Conservation (phyloP, 2,113 vertebrate genomes). For the Oryzias melastigma region DNA sequence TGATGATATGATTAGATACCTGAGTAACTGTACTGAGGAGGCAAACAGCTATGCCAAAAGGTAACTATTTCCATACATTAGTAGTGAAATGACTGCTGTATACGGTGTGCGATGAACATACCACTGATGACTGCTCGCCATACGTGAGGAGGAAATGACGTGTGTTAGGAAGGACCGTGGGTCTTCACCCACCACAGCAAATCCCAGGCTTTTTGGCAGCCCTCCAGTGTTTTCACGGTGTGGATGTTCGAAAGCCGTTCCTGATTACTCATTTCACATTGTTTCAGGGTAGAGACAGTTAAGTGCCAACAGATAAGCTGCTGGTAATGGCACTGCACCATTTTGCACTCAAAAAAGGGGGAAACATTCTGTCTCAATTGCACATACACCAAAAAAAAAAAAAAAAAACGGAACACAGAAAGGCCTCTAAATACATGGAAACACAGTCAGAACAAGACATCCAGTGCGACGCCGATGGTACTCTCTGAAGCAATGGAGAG, state of each 20-base stretch:
- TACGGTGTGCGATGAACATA: conserved; percentile 45
- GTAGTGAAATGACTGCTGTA: conserved; percentile 50
- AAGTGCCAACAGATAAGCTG: conserved; percentile 63
- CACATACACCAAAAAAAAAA: conserved; percentile 50
- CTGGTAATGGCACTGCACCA: conserved; percentile 69
- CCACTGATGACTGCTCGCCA: conserved; percentile 21
- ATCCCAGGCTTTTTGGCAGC: conserved; percentile 24
- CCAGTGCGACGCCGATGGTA: conserved; percentile 64
- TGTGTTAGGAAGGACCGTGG: conserved; percentile 21
- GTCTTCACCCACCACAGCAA: conserved; percentile 9
- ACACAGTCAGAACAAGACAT: conserved; percentile 69
- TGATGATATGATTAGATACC: conserved; percentile 68
- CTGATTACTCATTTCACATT: conserved; percentile 65
- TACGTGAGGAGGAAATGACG: conserved; percentile 28
- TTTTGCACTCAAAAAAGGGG: conserved; percentile 46
- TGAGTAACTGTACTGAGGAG: conserved; percentile 70
- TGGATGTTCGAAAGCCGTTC: conserved; percentile 41
- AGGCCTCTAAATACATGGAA: conserved; percentile 74
- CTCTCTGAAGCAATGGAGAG: conserved; percentile 49
- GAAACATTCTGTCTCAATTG: conserved; percentile 72
- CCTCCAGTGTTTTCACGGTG: conserved; percentile 42
- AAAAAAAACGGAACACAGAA: conserved; percentile 58
- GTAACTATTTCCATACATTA: conserved; percentile 46
- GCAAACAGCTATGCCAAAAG: conserved; percentile 45
- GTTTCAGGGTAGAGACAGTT: conserved; percentile 60